Evolutionary conservation across 2,888 invertebrate species (phyloP).

Genomic region (Calameuta idolon): DNA sequence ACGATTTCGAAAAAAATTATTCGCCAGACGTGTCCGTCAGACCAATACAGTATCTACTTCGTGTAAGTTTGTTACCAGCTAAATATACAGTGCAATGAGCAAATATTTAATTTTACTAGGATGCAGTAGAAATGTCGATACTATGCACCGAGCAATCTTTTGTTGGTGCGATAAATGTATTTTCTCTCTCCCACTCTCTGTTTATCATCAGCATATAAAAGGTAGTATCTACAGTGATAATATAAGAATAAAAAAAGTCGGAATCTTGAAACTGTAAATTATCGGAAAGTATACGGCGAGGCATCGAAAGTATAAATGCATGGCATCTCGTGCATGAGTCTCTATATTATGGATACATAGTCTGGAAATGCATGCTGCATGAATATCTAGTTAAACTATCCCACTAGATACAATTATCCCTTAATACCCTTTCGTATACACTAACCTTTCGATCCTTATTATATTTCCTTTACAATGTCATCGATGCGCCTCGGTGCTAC

Average conservation of each 20-base stretch:
- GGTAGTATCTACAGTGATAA: not conserved
- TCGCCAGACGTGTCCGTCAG: not conserved
- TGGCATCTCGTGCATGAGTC: not conserved
- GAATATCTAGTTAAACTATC: slow-evolving; percentile 42
- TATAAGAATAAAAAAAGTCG: not conserved
- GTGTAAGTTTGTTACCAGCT: not conserved
- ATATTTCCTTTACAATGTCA: slow-evolving; percentile 8
- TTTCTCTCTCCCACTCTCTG: too few species aligned
- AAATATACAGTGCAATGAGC: not conserved
- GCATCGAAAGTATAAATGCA: not conserved
- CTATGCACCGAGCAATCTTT: not conserved
- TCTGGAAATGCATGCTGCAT: slow-evolving; percentile 45
- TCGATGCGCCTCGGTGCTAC: slow-evolving; percentile 1
- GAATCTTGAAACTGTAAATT: not conserved
- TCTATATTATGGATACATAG: not conserved
- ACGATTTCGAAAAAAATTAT: not conserved
- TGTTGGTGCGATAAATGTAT: too few species aligned
- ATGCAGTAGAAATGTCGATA: not conserved
- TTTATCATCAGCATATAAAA: too few species aligned
- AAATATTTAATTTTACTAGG: not conserved
- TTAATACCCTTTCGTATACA: slow-evolving; percentile 22
- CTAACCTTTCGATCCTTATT: slow-evolving; percentile 17
- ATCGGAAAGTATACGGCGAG: slow-evolving; percentile 3
- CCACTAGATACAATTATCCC: slow-evolving; percentile 24
- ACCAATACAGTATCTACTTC: not conserved